A percentile compares a stretch with the other conserved stretches of the same genome.
Evolutionary conservation across 2,888 invertebrate species (phyloP).

Genomic region (Drosophila cyrtoloma): DNA sequence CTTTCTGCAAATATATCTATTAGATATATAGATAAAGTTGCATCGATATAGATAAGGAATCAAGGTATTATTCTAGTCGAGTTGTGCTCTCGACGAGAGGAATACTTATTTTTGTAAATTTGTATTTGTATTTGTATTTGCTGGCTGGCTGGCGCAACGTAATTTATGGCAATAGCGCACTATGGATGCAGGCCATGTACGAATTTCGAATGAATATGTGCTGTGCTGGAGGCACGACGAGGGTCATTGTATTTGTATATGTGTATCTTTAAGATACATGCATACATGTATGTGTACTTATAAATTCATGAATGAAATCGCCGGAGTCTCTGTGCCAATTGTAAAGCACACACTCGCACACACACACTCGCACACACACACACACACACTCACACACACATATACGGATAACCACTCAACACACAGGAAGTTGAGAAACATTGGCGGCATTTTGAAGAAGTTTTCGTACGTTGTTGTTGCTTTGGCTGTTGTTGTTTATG

Average conservation of each 20-base stretch:
- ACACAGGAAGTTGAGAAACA: slow-evolving; percentile 76
- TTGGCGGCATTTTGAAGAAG: slow-evolving; percentile 79
- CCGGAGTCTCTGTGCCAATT: slow-evolving; percentile 65
- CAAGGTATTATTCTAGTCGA: neutral
- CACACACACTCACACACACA: slow-evolving; percentile 57
- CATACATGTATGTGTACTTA: slow-evolving; percentile 39
- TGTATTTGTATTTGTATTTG: slow-evolving; percentile 22
- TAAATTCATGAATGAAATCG: slow-evolving; percentile 77
- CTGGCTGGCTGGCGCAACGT: slow-evolving; percentile 31
- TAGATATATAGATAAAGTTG: neutral
- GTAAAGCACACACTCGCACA: slow-evolving; percentile 60
- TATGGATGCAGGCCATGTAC: slow-evolving; percentile 78
- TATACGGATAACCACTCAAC: slow-evolving; percentile 53
- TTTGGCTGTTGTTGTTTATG: slow-evolving; percentile 34
- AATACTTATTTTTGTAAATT: slow-evolving; percentile 7
- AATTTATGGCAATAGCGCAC: slow-evolving; percentile 75
- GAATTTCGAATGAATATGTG: slow-evolving; percentile 6
- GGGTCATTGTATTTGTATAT: slow-evolving; percentile 67
- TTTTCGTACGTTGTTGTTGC: slow-evolving; percentile 32
- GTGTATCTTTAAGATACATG: slow-evolving; percentile 54
- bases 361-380: neutral
- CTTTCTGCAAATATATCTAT: neutral
- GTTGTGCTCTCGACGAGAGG: neutral
- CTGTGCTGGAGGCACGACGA: slow-evolving; percentile 19
- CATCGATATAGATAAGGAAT: neutral